These are phyloP conservation scores for Melanotaenia maccullochi DNA, from an alignment of 2,797 vertebrate species.

Conservation along the genomic window DNA sequence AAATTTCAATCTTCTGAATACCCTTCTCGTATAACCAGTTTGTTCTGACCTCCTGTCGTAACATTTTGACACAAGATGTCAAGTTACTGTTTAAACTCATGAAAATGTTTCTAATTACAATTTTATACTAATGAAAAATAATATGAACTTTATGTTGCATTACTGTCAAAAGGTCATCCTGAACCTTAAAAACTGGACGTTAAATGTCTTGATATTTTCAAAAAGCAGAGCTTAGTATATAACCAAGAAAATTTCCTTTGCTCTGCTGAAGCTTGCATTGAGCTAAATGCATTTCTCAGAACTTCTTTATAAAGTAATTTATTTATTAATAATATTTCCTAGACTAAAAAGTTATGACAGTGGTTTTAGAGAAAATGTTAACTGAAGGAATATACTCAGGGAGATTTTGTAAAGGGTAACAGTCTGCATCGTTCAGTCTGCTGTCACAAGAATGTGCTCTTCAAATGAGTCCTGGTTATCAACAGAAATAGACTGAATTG, in stretches of 20 bases:
- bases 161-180: neutral
- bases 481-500: constrained; percentile 21
- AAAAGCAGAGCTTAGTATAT: neutral
- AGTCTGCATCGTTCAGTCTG: neutral
- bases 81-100: neutral
- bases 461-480: neutral
- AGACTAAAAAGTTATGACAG: neutral
- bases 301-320: neutral
- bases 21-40: neutral
- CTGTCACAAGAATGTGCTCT: neutral
- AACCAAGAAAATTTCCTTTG: neutral
- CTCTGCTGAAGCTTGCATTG: neutral
- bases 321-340: too few relatives aligned
- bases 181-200: neutral
- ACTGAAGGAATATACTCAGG: neutral
- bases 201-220: neutral
- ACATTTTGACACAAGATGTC: neutral
- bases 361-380: neutral
- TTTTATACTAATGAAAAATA: neutral
- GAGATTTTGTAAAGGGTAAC: neutral
- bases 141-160: neutral
- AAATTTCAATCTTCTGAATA: neutral
- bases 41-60: neutral
- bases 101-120: neutral
- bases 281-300: neutral